Percentiles rank a stretch among this genome's conserved stretches.
These are phyloP conservation scores for Zenarchopterus dispar DNA, from an alignment of 2,797 vertebrate genomes.

Conservation along the genomic window DNA sequence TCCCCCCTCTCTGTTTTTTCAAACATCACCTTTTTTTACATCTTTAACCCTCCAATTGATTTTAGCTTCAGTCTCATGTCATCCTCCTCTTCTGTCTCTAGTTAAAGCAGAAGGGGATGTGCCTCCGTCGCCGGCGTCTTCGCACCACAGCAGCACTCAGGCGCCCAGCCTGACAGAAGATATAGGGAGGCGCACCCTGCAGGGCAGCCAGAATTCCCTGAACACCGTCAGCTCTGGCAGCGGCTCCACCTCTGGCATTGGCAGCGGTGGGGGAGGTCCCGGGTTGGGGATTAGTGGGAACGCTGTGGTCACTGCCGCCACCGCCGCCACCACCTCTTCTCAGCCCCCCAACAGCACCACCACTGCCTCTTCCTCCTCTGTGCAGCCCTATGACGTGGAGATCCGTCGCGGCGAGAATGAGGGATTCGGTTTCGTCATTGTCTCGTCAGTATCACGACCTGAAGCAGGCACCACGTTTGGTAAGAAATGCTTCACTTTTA, in stretches of 20 bases:
- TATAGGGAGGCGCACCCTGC: slow-evolving; percentile 91
- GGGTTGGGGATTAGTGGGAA: slow-evolving; percentile 77
- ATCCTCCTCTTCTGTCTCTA: slow-evolving; percentile 31
- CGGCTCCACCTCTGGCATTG: slow-evolving; percentile 95
- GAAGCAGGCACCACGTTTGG: slow-evolving; percentile 97
- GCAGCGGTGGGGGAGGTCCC: slow-evolving; percentile 86
- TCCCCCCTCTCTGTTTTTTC: background rate
- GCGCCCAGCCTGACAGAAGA: slow-evolving; percentile 91
- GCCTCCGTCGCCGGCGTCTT: slow-evolving; percentile 92
- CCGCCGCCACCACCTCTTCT: slow-evolving; percentile 63
- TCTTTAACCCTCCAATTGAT: background rate
- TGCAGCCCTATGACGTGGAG: slow-evolving; percentile 96
- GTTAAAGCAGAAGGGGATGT: slow-evolving; percentile 91
- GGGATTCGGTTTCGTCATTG: slow-evolving; percentile 98
- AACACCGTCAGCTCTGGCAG: slow-evolving; percentile 98
- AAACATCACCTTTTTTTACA: background rate
- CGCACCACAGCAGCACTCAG: slow-evolving; percentile 97
- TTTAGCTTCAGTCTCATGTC: slow-evolving; percentile 7
- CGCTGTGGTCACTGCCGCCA: slow-evolving; percentile 82
- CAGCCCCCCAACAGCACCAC: slow-evolving; percentile 53
- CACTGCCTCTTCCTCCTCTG: slow-evolving; percentile 71
- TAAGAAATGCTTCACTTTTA: slow-evolving; percentile 72
- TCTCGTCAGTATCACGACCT: slow-evolving; percentile 95
- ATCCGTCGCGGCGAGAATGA: slow-evolving; percentile 95
- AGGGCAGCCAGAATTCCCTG: slow-evolving; percentile 97